phyloP scores from a whole-genome alignment of 35 echinoderm and acorn worm species.

The Holothuria glaberrima region DNA sequence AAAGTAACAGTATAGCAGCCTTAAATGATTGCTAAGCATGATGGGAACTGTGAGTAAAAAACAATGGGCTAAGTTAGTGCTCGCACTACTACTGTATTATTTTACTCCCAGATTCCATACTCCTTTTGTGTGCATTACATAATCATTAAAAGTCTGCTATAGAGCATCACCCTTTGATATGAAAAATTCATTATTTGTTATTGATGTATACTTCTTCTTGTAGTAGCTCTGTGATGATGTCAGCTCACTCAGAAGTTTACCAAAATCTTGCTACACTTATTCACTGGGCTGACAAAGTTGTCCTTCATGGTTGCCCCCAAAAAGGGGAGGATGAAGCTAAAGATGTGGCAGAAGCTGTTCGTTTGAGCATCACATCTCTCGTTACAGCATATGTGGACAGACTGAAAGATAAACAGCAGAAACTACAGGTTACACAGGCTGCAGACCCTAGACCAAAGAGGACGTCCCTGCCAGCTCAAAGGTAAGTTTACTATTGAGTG shows the following conservation, averaged over 20 bases:
- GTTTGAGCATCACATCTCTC: slow-evolving; percentile 65
- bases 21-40: no score
- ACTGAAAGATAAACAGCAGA: slow-evolving; percentile 76
- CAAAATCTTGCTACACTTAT: slow-evolving; percentile 94
- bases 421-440: slow-evolving; percentile 18
- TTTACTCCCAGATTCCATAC: no score
- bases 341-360: slow-evolving; percentile 75
- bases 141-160: no score
- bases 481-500: neutral
- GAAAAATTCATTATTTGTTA: no score
- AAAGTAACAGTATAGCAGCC: no score
- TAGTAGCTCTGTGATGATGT: slow-evolving; percentile 74
- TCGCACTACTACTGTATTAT: no score
- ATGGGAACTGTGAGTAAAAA: no score
- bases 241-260: slow-evolving; percentile 82
- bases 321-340: slow-evolving; percentile 55
- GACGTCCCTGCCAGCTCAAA: slow-evolving; percentile 12
- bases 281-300: slow-evolving; percentile 92
- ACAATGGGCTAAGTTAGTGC: no score
- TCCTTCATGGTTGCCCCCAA: slow-evolving; percentile 71
- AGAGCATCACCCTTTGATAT: no score
- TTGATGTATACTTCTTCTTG: neutral
- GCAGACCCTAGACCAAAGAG: slow-evolving; percentile 38
- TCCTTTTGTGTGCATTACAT: no score
- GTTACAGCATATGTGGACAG: slow-evolving; percentile 79